phyloP scores from a whole-genome alignment of 2,113 vertebrate genomes.

The Theristicus caerulescens region DNA sequence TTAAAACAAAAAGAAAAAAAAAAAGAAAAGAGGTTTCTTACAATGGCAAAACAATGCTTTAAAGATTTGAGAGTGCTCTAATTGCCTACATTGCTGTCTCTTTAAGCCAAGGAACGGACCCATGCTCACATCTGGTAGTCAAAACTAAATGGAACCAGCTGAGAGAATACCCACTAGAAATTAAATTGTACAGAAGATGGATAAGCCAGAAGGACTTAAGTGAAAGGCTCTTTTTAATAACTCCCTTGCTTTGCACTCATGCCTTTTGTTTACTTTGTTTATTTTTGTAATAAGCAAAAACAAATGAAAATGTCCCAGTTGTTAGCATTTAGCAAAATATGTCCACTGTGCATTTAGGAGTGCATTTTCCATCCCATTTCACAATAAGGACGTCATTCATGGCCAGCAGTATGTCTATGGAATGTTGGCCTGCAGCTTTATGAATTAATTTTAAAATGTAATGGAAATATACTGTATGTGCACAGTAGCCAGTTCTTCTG shows the following conservation, averaged over 20 bases:
- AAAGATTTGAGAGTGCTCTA: slow-evolving; percentile 29
- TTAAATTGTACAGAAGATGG: slow-evolving; percentile 50
- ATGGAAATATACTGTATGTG: slow-evolving; percentile 52
- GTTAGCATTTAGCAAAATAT: slow-evolving; percentile 46
- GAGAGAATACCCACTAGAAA: slow-evolving; percentile 62
- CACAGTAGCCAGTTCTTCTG: slow-evolving; percentile 65
- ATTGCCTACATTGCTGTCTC: slow-evolving; percentile 33
- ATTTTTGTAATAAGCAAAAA: slow-evolving; percentile 66
- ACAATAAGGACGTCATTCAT: slow-evolving; percentile 53
- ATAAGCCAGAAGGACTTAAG: slow-evolving; percentile 53
- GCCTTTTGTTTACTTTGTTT: slow-evolving; percentile 66
- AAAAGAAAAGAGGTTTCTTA: neutral
- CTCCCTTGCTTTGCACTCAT: slow-evolving; percentile 44
- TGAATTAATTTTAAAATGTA: slow-evolving; percentile 58
- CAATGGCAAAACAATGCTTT: slow-evolving; percentile 26
- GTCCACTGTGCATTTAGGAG: slow-evolving; percentile 50
- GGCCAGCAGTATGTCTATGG: slow-evolving; percentile 17
- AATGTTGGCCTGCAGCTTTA: slow-evolving; percentile 63
- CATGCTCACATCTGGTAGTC: slow-evolving; percentile 57
- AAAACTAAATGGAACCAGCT: slow-evolving; percentile 57
- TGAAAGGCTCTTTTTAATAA: slow-evolving; percentile 62
- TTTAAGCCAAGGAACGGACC: slow-evolving; percentile 52
- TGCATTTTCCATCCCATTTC: slow-evolving; percentile 49
- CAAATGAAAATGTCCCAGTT: slow-evolving; percentile 53
- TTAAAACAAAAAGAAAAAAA: neutral